Evolutionary conservation across 2,797 vertebrate species (phyloP).

Genomic region (Huso huso): DNA sequence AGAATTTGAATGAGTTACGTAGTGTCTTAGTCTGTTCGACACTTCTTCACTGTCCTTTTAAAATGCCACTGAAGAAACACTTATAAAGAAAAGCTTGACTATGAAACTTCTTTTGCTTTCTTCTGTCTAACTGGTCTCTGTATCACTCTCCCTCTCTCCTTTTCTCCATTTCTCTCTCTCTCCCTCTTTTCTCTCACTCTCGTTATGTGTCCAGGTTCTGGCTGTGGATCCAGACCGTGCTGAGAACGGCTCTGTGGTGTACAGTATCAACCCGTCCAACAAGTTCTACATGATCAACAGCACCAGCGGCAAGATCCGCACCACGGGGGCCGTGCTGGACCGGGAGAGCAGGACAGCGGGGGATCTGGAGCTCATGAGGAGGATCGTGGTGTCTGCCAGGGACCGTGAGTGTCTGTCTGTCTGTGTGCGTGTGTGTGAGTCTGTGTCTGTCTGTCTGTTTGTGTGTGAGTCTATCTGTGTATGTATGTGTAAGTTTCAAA

Average conservation of each 20-base stretch:
- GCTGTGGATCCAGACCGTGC: constrained; percentile 84
- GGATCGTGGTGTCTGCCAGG: constrained; percentile 76
- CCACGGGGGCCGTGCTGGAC: constrained; percentile 81
- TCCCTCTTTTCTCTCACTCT: constrained; percentile 60
- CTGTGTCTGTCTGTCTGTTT: too few relatives aligned
- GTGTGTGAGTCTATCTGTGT: too few relatives aligned
- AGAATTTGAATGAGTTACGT: too few relatives aligned
- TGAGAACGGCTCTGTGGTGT: constrained; percentile 85
- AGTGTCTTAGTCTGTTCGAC: not conserved
- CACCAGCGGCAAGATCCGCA: constrained; percentile 90
- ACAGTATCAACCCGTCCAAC: constrained; percentile 85
- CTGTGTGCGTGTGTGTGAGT: not conserved
- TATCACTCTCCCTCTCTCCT: not conserved
- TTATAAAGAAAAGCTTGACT: too few relatives aligned
- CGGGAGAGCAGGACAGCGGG: constrained; percentile 72
- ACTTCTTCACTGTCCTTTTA: not conserved
- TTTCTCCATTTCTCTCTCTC: not conserved
- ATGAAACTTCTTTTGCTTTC: too few relatives aligned
- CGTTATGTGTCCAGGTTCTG: constrained; percentile 61
- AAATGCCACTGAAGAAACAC: too few relatives aligned
- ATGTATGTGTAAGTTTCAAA: too few relatives aligned
- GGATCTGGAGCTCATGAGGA: constrained; percentile 80
- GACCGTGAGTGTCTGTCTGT: constrained; percentile 67
- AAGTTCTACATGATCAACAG: constrained; percentile 87
- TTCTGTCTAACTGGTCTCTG: not conserved